Base-by-base conservation (phyloP, 2,797 vertebrate genomes). In the Parauchenoglanis ngamensis region DNA sequence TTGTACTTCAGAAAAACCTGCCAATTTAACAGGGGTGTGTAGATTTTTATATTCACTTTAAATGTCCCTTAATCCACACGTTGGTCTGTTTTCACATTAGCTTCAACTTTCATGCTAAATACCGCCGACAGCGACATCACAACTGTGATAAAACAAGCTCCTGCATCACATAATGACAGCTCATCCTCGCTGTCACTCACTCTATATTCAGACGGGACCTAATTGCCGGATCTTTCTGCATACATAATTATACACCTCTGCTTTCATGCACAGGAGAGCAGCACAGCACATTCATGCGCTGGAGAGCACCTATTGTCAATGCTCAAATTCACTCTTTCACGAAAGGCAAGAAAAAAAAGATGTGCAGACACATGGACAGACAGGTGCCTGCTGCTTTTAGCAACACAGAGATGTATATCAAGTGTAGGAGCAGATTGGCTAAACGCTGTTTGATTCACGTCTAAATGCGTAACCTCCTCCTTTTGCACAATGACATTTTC, bases 191-290 rank as follows among this genome's bases (percentile, higher is more conserved):
- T 80, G 65, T 89, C 85, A 65, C 68, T 86, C 54, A 44, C 23
- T 78, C 67, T 85, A 63, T 76, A 83, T 87, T 68, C 81, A 82
- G 73, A n/a, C 56, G 81, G 85, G 87, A 83, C 54, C 83, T 86
- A 89, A 90, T 88, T 90, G 83, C 82, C 21, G 44, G 88, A 89
- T 91, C 87, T 67, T 70, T 82, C 72, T 54, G 52, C 86, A 83
- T 78, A 87, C 82, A 89, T 90, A 88, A 90, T 90, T 90, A 85
- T 77, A 87, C 86, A 83, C 63, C 67, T 86, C 86, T 63, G 57
- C 86, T 81, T 83, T 79, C 40, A 65, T 86, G 87, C 86, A 49
- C 85, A 88, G 52, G 83, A 89, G 85, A 77, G 54, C 73, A 84
- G 52, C 73, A 68, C 46, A 68, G 81, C 5, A 85, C 67, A 84